Percentiles rank a stretch among this genome's conserved stretches.
Conservation (phyloP, 2,113 vertebrate genomes). For the Campylorhamphus procurvoides region DNA sequence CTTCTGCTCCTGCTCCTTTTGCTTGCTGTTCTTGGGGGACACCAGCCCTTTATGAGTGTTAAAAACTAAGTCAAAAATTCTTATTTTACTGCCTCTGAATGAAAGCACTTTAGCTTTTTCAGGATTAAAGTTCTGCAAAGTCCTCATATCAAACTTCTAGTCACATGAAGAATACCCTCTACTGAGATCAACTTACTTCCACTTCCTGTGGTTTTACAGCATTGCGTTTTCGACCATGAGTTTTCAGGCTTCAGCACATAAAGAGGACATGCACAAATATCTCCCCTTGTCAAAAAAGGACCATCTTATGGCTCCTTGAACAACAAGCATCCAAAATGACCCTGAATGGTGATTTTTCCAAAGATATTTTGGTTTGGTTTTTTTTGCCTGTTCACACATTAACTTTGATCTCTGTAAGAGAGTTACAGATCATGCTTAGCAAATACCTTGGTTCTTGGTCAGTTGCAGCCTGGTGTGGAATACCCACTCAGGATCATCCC, state of each 20-base stretch:
- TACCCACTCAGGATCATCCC: neutral
- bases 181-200: neutral
- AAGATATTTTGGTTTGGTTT: neutral
- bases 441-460: neutral
- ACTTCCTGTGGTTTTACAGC: neutral
- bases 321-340: neutral
- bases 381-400: rapidly evolving
- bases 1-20: neutral
- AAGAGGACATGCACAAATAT: neutral
- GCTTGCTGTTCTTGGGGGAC: neutral
- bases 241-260: neutral
- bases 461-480: rapidly evolving
- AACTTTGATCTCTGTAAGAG: neutral
- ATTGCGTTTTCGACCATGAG: rapidly evolving
- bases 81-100: neutral
- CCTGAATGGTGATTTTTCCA: neutral
- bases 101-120: neutral
- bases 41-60: neutral
- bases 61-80: neutral
- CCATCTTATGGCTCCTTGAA: neutral
- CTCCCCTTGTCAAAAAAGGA: neutral
- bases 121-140: neutral
- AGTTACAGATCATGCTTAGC: neutral
- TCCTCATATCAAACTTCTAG: neutral
- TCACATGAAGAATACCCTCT: neutral